A percentile compares a stretch with the other conserved stretches of the same genome.
Conservation (phyloP, 2,113 vertebrate species). For the Heptranchias perlo region DNA sequence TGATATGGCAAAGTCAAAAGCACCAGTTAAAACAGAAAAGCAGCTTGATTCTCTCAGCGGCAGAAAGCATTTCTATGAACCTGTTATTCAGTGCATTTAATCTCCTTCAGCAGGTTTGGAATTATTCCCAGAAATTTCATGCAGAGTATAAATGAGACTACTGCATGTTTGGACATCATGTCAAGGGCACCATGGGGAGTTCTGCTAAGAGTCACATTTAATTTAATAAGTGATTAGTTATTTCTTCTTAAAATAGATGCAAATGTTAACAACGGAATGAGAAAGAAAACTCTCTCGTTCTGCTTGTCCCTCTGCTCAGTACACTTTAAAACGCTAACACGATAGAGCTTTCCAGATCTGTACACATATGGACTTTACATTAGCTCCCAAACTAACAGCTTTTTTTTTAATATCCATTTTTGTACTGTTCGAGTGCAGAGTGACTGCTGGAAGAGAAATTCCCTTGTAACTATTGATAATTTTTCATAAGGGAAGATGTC, state of each 20-base stretch:
- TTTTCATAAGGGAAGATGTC: neutral
- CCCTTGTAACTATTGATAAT: neutral
- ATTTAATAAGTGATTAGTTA: slow-evolving; percentile 38
- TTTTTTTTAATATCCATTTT: neutral
- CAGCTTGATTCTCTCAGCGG: slow-evolving; percentile 13
- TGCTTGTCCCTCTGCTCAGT: neutral
- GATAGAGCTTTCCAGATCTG: neutral
- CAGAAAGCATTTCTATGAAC: slow-evolving; percentile 37
- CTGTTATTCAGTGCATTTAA: slow-evolving; percentile 38
- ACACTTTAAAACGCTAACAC: neutral
- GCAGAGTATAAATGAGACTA: slow-evolving; percentile 38
- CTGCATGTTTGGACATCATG: slow-evolving; percentile 38
- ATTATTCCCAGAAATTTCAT: slow-evolving; percentile 37
- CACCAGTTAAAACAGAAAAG: slow-evolving; percentile 29
- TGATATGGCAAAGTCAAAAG: neutral
- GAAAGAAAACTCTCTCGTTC: neutral
- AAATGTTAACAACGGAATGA: slow-evolving; percentile 10
- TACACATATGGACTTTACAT: slow-evolving; percentile 9
- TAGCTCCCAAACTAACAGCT: too few species aligned
- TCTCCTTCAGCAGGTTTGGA: slow-evolving; percentile 38
- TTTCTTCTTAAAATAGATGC: slow-evolving; percentile 34
- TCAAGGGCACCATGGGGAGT: slow-evolving; percentile 36
- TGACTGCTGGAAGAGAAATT: neutral
- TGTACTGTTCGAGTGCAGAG: neutral
- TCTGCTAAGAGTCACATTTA: slow-evolving; percentile 37